Conservation (phyloP, 64 coral and sea anemone species). For the Stylophora pistillata region DNA sequence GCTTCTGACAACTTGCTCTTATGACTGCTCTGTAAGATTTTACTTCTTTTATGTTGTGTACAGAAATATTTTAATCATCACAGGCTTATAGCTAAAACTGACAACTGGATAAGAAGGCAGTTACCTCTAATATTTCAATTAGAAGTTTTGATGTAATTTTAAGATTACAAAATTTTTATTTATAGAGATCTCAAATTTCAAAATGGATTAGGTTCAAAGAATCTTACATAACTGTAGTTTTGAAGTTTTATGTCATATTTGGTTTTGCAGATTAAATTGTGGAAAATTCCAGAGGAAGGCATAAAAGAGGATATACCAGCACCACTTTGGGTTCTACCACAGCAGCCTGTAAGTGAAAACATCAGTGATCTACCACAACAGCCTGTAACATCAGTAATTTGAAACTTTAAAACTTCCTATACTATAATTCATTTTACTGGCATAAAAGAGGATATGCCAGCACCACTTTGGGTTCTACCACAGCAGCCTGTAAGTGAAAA, state of each 20-base stretch:
- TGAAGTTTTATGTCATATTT: background rate
- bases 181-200: background rate
- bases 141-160: too few species aligned
- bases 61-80: too few species aligned
- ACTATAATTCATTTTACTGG: too few species aligned
- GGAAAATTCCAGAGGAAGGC: conserved; percentile 80
- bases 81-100: too few species aligned
- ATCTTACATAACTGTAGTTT: background rate
- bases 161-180: too few species aligned
- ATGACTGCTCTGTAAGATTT: conserved; percentile 74
- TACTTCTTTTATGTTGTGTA: too few species aligned
- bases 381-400: too few species aligned
- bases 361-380: too few species aligned
- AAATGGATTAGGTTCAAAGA: background rate
- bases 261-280: conserved; percentile 81
- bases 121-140: too few species aligned
- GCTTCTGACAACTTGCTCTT: conserved; percentile 82
- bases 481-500: conserved; percentile 66
- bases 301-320: conserved; percentile 32
- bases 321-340: conserved; percentile 55
- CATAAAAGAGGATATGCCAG: conserved; percentile 30
- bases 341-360: conserved; percentile 66
- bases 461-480: conserved; percentile 56
- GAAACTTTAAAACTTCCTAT: too few species aligned
- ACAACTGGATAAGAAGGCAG: too few species aligned